phyloP scores from a whole-genome alignment of 2,888 invertebrate species.

The Hyalella azteca region DNA sequence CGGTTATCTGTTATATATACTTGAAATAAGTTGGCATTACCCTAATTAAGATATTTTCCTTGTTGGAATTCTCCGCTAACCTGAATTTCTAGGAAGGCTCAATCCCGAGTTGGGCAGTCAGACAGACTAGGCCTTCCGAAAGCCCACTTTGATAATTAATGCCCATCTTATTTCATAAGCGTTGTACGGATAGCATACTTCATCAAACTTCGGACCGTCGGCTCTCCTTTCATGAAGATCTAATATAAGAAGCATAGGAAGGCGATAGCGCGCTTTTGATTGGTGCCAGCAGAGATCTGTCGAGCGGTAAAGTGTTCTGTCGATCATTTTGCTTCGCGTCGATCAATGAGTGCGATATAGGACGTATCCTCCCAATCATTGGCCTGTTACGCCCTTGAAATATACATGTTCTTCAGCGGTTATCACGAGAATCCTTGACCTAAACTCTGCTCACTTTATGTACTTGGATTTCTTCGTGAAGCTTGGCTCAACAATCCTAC shows the following conservation, averaged over 20 bases:
- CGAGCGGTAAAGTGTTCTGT: constrained; percentile 33
- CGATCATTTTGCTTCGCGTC: constrained; percentile 8
- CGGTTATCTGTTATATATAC: too few relatives aligned
- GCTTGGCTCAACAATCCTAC: background rate
- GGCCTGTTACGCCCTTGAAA: constrained; percentile 17
- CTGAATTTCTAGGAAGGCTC: too few relatives aligned
- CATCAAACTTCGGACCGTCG: background rate
- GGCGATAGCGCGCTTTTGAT: constrained; percentile 1
- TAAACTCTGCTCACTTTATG: background rate
- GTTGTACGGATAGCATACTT: background rate
- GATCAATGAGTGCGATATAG: constrained; percentile 26
- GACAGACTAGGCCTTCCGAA: too few relatives aligned
- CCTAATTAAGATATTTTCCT: too few relatives aligned
- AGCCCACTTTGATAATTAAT: too few relatives aligned
- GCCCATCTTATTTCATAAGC: background rate
- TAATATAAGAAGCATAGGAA: background rate
- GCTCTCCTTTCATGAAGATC: constrained; percentile 4
- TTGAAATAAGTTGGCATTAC: too few relatives aligned
- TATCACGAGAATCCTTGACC: background rate
- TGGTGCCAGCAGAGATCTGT: constrained; percentile 25
- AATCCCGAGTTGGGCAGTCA: too few relatives aligned
- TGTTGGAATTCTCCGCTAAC: too few relatives aligned
- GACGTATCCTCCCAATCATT: constrained; percentile 31
- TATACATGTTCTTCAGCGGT: constrained; percentile 2
- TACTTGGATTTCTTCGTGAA: background rate